Evolutionary conservation across 1,140 invertebrate genomes (phyloP), one percentile per base, ranked within the genome.

Genomic region (Meloidogyne chitwoodi): DNA sequence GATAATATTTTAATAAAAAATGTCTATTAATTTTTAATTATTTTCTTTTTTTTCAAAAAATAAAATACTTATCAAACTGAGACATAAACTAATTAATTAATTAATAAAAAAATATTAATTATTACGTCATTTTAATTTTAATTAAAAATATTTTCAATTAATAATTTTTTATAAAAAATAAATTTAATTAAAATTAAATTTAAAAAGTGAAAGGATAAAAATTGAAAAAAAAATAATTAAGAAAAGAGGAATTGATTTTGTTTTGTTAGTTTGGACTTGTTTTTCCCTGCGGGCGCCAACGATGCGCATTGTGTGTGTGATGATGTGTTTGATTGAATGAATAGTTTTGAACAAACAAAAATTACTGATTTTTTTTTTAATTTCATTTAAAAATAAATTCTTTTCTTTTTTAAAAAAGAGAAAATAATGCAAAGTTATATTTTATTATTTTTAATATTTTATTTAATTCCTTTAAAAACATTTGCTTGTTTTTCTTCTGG

Each of bases 401-500:
- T 38, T 68, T 68, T 11, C 2, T 65, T 65, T 65, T 27, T 27
- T 14, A 16, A 31, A 3, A n/a, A 26, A 24, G 56, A 48, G 10
- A 11, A n/a, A 31, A 31, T n/a, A n/a, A 19, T 24, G 34, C 6
- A 72, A 63, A 24, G 19, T n/a, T 73, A 61, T 73, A 56, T 73
- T 41, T 38, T 73, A 22, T 70, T 70, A 22, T 70, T 73, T 29
- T 73, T 34, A 41, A 27, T 27, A 14, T 63, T 65, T 34, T 63
- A 3, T 22, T 29, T 27, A 26, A 63, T n/a, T 34, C 41, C 34
- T 19, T 31, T 11, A 27, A 27, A 27, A 34, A 63, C 22, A 41
- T n/a, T 27, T 26, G 56, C n/a, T 1, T 73, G 71, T 61, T 73
- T 73, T 63, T 73, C 71, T 26, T 61, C 38, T 24, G 56, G 71